Base-by-base conservation (phyloP, 2,797 vertebrate genomes). In the Sebastes matsubarae region DNA sequence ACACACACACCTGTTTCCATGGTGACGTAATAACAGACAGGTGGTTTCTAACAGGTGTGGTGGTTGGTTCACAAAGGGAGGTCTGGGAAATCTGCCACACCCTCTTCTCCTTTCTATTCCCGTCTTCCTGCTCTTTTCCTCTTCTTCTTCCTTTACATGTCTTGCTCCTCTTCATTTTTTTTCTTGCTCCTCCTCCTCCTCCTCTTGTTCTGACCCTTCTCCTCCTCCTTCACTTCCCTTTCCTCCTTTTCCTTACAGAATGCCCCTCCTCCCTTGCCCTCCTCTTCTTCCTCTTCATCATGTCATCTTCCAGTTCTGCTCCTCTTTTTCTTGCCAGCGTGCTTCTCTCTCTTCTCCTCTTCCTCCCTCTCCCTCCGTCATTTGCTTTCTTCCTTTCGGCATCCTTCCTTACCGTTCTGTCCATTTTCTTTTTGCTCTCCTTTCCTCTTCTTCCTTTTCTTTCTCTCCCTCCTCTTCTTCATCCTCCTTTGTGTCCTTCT, bases 41-140 rank as follows among this genome's bases (percentile, higher is more conserved):
- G 75, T 88, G 83, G 46, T 67, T 72, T 74, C 29, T 46, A 57
- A 81, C 83, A 81, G 75, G 83, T 86, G 78, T 22, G 12, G 57
- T 18, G 72, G 36, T 10, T 24, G 63, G 11, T 63, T 59, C 20
- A 32, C 34, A 32, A 42, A 34, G 16, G 52, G 46, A 75, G 27
- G 22, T 60, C 22, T 76, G 65, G 18, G 20, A 29, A 34, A 16
- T 29, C 59, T 20, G 75, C 60, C 75, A 70, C 75, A 4, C 10
- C 8, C 7, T 20, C 16, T 14, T 27, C 8, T 14, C 36, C 25
- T 8, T 36, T 36, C 34, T 36, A 36, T 36, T 36, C 34, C 34
- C 4, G 11, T 36, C 34, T 36, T 36, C 11, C 34, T 36, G 11
- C 34, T 36, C 34, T 36, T 36, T 36, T 36, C 34, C 34, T 34